Conservation (phyloP, 2,113 vertebrate species). For the Aleadryas rufinucha region DNA sequence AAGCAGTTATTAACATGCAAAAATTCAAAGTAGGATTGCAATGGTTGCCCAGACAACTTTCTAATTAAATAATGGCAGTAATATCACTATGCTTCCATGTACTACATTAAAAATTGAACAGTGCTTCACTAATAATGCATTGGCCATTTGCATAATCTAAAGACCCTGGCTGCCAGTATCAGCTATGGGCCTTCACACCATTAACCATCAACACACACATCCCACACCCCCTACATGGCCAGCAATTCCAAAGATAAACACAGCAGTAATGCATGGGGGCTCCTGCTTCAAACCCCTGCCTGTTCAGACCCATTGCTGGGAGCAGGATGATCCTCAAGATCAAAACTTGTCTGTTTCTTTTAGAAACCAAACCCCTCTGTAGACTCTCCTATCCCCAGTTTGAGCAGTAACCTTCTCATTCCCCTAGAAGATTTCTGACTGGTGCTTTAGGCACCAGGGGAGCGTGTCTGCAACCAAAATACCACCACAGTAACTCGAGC, state of each 20-base stretch:
- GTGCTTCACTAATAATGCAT: constrained; percentile 17
- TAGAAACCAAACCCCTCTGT: neutral
- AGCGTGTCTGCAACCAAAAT: neutral
- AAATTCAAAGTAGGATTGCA: constrained; percentile 31
- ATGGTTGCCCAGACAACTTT: constrained; percentile 45
- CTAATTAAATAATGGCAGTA: constrained; percentile 56
- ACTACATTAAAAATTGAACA: constrained; percentile 52
- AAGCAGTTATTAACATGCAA: constrained; percentile 14
- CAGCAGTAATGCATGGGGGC: neutral
- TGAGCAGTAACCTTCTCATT: neutral
- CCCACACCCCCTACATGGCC: neutral
- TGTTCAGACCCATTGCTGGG: neutral
- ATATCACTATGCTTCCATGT: constrained; percentile 13
- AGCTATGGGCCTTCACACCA: neutral
- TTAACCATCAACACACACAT: neutral
- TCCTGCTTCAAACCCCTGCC: neutral
- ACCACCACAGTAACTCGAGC: accelerated
- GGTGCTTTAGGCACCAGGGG: neutral
- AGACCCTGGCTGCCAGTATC: neutral
- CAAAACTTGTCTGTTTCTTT: neutral
- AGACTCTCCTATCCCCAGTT: accelerated
- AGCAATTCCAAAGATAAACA: neutral
- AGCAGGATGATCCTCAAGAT: neutral
- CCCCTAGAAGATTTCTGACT: neutral
- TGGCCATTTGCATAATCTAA: constrained; percentile 26